Conservation (phyloP, 1,140 invertebrate genomes). For the Dryas iulia region DNA sequence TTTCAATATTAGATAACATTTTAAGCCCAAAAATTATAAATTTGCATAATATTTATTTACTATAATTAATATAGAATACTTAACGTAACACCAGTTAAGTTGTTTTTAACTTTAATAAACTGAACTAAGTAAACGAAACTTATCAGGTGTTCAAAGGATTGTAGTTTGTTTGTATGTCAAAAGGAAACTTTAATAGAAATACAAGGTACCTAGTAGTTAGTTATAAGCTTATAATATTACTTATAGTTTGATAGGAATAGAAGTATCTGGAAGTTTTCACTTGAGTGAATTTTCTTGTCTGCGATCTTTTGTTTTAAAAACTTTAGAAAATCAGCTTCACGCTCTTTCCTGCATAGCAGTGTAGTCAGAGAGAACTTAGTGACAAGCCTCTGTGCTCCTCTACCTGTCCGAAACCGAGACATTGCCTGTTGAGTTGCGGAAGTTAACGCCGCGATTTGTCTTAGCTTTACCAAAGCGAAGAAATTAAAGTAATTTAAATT, state of each 20-base stretch:
- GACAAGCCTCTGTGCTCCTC: too few relatives aligned
- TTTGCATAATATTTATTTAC: neutral
- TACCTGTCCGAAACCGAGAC: too few relatives aligned
- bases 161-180: conserved; percentile 13
- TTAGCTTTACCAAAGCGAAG: too few relatives aligned
- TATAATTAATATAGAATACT: neutral
- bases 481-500: too few relatives aligned
- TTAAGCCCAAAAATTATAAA: neutral
- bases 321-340: too few relatives aligned
- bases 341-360: too few relatives aligned
- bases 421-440: too few relatives aligned
- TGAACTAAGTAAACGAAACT: neutral
- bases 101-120: neutral
- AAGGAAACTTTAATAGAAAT: conserved; percentile 18
- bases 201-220: conserved; percentile 1
- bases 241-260: conserved; percentile 13
- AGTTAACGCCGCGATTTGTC: too few relatives aligned
- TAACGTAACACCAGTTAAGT: neutral
- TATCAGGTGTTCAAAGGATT: conserved; percentile 21
- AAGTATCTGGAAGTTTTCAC: neutral
- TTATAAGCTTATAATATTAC: conserved; percentile 11
- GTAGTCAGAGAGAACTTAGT: too few relatives aligned
- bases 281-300: neutral
- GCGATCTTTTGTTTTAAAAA: neutral
- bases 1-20: too few relatives aligned